Evolutionary conservation across 2,888 invertebrate species (phyloP), one percentile per base, ranked within the genome.

Genomic region (Cerceris ruficornis): DNA sequence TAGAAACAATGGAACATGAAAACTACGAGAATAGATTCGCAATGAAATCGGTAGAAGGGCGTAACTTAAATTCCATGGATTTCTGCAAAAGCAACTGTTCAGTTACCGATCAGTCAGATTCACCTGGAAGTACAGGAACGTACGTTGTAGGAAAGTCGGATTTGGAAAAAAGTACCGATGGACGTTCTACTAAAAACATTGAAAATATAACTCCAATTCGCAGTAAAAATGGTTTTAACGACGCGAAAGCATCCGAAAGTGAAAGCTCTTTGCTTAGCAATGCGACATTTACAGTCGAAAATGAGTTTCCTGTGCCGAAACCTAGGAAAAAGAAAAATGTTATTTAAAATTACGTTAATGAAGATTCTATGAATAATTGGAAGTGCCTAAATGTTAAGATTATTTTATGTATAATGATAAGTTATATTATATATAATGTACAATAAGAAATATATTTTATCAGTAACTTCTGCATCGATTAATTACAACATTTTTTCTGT

Each of bases 231-330:
- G 15, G 72, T 6, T 50, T 39, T 0, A 64, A 49, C 17, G 54
- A 41, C 0, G 50, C 62, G 6, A 72, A 68, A 58, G 50, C n/a
- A 42, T 66, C 61, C 49, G 80, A 11, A 13, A 85, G 78, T 7
- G 77, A 82, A 11, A 77, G 75, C 49, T 90, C 90, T 0, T 58
- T 80, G 1, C 69, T 59, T 5, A 90, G 90, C 67, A 86, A 86
- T 17, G 86, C 84, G 7, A 90, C 90, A 8, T 90, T 90, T 73
- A 75, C 83, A 13, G 79, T 90, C 41, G 87, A 89, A 17, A 87
- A 81, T 14, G 87, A 88, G 60, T 46, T 64, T 11, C 85, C 86
- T 39, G 58, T 86, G 50, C 82, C 88, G 0, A 86, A 83, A 64
- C 83, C 86, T 7, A 83, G 87, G 6, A 86, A 57, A 59, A 86